Percentiles rank a stretch among this genome's conserved stretches.
Evolutionary conservation across 2,888 invertebrate genomes (phyloP).

Genomic region (Heliconius ismenius): DNA sequence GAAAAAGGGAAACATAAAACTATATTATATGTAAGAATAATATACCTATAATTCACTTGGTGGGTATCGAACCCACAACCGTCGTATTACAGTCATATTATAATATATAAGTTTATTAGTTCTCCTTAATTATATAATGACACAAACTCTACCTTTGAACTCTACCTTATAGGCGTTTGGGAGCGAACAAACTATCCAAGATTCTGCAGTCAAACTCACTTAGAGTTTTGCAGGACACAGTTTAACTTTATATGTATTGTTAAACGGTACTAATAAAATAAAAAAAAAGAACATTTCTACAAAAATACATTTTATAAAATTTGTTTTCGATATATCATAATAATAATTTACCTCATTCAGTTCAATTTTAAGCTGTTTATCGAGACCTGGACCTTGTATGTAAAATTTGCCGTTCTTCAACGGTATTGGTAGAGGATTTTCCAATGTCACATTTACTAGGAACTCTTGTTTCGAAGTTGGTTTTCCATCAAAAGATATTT

Average conservation of each 20-base stretch:
- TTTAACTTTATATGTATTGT: no score
- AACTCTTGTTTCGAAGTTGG: conserved; percentile 78
- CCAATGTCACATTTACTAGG: conserved; percentile 85
- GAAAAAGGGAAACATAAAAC: conserved; percentile 41
- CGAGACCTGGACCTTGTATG: conserved; percentile 91
- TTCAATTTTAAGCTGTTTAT: conserved; percentile 86
- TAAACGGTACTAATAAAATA: no score
- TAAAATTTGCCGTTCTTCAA: conserved; percentile 89
- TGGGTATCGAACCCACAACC: no score
- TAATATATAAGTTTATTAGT: not conserved
- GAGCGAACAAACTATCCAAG: no score
- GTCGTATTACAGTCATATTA: not conserved
- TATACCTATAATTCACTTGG: no score
- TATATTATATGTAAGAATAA: not conserved
- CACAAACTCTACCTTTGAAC: no score
- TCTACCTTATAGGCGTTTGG: no score
- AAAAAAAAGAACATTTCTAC: no score
- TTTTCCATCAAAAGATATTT: conserved; percentile 84
- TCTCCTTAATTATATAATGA: not conserved
- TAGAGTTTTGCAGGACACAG: no score
- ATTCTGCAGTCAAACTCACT: no score
- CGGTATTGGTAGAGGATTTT: conserved; percentile 91
- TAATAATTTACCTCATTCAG: conserved; percentile 80
- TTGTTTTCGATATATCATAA: not conserved
- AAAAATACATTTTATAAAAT: no score